Evolutionary conservation across 2,888 invertebrate genomes (phyloP), one percentile per base, ranked within the genome.

Genomic region (Brachynemurus nebulosus): DNA sequence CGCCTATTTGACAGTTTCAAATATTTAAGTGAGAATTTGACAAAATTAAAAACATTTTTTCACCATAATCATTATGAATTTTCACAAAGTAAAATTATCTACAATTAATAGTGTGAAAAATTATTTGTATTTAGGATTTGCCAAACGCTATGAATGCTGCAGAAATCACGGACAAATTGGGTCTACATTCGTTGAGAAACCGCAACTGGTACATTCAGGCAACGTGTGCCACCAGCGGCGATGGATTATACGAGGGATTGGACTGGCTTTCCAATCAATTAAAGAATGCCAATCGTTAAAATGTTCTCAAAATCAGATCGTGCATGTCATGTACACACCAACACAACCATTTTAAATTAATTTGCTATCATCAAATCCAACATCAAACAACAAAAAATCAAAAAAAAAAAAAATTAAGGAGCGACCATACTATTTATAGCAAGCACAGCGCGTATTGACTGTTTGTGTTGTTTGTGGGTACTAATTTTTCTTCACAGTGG

Each of bases 81-180:
- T n/a, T n/a, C n/a, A n/a, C n/a, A n/a, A n/a, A n/a, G n/a, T n/a
- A n/a, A n/a, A n/a, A n/a, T n/a, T n/a, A n/a, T n/a, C n/a, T n/a
- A n/a, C n/a, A n/a, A n/a, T n/a, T n/a, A n/a, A n/a, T n/a, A 30
- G 4, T 30, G 4, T 30, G 14, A 11, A n/a, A 30, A 30, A 30
- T 12, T 30, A 11, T 30, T 25, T 46, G 19, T 40, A 21, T 67
- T 33, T 63, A 93, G 90, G 98, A 98, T 79, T 78, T 98, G 75
- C 97, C 97, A 61, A 98, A 98, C 70, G 97, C 97, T 58, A 98
- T 98, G 97, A 97, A 95, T 69, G 96, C 97, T 53, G 96, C 97
- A 51, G 98, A 98, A 76, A 95, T 98, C 58, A 98, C 97, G 59
- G 97, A 98, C 72, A 98, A 97, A 78, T 76, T 98, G 66, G 95